phyloP scores from a whole-genome alignment of 2,797 vertebrate genomes.

The Darevskia mixta region DNA sequence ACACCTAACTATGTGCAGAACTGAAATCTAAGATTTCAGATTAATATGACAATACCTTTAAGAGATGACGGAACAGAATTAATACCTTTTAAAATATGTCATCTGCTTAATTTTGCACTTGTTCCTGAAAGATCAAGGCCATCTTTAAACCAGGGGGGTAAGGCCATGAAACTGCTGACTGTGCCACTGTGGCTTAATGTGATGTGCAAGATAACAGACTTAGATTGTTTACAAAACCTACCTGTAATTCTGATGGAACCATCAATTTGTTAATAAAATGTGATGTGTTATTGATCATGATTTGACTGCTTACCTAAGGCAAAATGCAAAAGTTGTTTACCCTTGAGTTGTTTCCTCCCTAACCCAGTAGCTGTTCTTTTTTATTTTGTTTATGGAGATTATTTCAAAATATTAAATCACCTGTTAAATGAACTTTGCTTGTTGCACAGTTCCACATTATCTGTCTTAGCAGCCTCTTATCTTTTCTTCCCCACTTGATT shows the following conservation, averaged over 20 bases:
- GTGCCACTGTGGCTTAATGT: constrained; percentile 36
- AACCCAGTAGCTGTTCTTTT: background rate
- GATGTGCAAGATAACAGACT: constrained; percentile 64
- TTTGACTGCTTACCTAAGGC: constrained; percentile 56
- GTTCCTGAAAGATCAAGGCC: constrained; percentile 24
- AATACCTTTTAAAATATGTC: constrained; percentile 7
- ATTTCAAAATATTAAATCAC: background rate
- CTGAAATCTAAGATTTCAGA: background rate
- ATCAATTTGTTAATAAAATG: constrained; percentile 51
- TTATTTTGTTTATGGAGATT: constrained; percentile 19
- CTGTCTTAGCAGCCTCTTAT: constrained; percentile 54
- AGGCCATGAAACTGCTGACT: constrained; percentile 27
- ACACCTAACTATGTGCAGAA: background rate
- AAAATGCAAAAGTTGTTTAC: constrained; percentile 26
- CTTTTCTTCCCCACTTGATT: constrained; percentile 53
- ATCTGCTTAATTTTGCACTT: background rate
- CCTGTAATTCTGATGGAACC: constrained; percentile 14
- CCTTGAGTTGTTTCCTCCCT: background rate
- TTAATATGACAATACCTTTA: background rate
- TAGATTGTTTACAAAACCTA: constrained; percentile 10
- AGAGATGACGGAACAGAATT: background rate
- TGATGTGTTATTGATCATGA: constrained; percentile 33
- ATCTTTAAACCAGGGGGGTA: constrained; percentile 38
- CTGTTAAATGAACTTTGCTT: constrained; percentile 44
- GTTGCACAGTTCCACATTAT: constrained; percentile 22